A percentile compares a stretch with the other conserved stretches of the same genome.
phyloP scores from a whole-genome alignment of 1,140 invertebrate genomes.

The Sitophilus oryzae region DNA sequence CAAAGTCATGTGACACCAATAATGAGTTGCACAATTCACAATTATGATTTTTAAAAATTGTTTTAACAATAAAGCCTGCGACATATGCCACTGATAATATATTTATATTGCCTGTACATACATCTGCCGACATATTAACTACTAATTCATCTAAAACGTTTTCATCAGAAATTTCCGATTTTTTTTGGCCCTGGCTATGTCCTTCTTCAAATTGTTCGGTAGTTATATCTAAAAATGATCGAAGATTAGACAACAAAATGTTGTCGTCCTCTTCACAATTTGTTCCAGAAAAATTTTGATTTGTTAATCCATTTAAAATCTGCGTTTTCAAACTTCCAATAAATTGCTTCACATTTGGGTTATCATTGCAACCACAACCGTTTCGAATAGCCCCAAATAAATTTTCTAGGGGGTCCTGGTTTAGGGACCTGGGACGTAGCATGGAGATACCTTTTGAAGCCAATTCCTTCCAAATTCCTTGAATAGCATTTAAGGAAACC shows the following conservation, averaged over 20 bases:
- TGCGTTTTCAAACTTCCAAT: too few relatives aligned
- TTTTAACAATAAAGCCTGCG: too few relatives aligned
- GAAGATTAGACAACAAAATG: constrained; percentile 14
- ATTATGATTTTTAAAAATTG: too few relatives aligned
- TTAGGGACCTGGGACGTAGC: constrained; percentile 11
- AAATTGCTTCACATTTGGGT: constrained; percentile 22
- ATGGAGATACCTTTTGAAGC: constrained; percentile 6
- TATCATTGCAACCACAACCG: constrained; percentile 19
- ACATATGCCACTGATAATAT: too few relatives aligned
- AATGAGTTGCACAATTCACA: background rate
- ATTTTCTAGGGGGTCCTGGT: constrained; percentile 25
- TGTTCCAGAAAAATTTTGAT: background rate
- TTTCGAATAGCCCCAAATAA: constrained; percentile 19
- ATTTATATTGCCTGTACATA: too few relatives aligned
- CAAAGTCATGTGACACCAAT: too few relatives aligned
- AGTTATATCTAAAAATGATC: constrained; percentile 16
- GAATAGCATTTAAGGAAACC: constrained; percentile 19
- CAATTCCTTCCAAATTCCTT: constrained; percentile 20
- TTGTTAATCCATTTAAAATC: constrained; percentile 22
- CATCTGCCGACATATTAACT: too few relatives aligned
- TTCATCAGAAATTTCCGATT: too few relatives aligned
- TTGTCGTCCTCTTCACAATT: constrained; percentile 22
- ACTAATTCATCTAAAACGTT: too few relatives aligned
- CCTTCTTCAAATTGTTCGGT: constrained; percentile 1
- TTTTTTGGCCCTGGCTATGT: background rate